phyloP scores from a whole-genome alignment of 2,113 vertebrate genomes.

The Daphoenositta chrysoptera region DNA sequence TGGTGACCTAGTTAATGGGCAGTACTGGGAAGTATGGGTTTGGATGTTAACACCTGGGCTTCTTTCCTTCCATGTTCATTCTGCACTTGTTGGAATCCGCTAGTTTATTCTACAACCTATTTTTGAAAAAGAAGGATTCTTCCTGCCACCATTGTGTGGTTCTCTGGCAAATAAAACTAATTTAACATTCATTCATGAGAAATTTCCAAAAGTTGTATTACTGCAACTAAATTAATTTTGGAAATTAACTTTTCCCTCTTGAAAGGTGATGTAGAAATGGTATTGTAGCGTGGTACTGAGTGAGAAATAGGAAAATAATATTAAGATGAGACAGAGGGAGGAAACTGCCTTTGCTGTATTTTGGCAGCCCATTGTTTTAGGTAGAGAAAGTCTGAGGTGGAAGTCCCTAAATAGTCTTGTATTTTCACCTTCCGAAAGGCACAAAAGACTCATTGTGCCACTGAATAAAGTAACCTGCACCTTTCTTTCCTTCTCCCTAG shows the following conservation, averaged over 20 bases:
- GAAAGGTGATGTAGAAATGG: neutral
- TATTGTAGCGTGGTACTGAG: neutral
- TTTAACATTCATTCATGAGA: neutral
- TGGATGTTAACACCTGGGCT: neutral
- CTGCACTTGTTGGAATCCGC: neutral
- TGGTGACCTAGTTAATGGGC: neutral
- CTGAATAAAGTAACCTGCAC: neutral
- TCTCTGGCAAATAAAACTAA: neutral
- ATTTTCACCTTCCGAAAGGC: neutral
- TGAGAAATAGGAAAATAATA: neutral
- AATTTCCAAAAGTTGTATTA: neutral
- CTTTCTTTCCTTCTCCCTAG: constrained; percentile 55
- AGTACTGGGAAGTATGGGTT: neutral
- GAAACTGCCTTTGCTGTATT: neutral
- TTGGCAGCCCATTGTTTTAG: neutral
- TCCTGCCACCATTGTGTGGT: neutral
- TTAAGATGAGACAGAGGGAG: neutral
- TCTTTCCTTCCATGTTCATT: neutral
- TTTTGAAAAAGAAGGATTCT: neutral
- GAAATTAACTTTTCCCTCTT: neutral
- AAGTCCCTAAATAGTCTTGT: neutral
- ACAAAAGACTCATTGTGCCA: neutral
- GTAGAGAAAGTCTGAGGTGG: neutral
- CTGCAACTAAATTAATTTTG: neutral
- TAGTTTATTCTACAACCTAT: neutral